Evolutionary conservation across 2,888 invertebrate species (phyloP), one percentile per base, ranked within the genome.

Genomic region (Emmelina monodactyla): DNA sequence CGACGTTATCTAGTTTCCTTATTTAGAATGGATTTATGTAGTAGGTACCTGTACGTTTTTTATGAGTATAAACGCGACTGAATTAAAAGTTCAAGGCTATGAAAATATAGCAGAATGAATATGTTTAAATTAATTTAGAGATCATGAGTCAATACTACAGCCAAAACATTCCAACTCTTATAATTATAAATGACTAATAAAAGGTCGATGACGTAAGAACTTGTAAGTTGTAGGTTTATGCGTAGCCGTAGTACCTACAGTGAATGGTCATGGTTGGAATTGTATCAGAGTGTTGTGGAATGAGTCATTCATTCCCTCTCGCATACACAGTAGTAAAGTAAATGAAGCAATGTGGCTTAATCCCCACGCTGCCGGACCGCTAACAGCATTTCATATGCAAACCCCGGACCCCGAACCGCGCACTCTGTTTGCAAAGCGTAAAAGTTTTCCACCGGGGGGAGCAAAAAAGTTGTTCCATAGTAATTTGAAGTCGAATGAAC

Each of bases 311-410:
- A 66, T 46, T 47, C 32, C 38, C 41, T 47, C 46, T n/a, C 46
- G 16, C 38, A 35, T 10, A 13, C 14, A 39, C 16, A 40, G 22
- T 35, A 34, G 31, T 47, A 35, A 28, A 35, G 13, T 3, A 29
- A 16, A 14, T 11, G 39, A 43, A 41, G 35, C 37, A 43, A 44
- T 49, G 48, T 49, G 46, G 47, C 49, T 48, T 55, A 57, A 58
- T 58, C 59, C 58, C 51, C 45, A 41, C 46, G 40, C 38, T 38
- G 37, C 39, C 44, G 49, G 51, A 50, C 53, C 41, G 49, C 54
- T 60, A 60, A 61, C 55, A 58, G 51, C 54, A 62, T 63, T 65
- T 60, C 53, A 58, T 58, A 63, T 62, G 61, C 65, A 62, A 65
- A 61, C 55, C 50, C 51, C 51, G 51, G 62, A 55, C 50, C 53